phyloP scores from a whole-genome alignment of 1,140 invertebrate genomes.

The Tetraneura akinire region DNA sequence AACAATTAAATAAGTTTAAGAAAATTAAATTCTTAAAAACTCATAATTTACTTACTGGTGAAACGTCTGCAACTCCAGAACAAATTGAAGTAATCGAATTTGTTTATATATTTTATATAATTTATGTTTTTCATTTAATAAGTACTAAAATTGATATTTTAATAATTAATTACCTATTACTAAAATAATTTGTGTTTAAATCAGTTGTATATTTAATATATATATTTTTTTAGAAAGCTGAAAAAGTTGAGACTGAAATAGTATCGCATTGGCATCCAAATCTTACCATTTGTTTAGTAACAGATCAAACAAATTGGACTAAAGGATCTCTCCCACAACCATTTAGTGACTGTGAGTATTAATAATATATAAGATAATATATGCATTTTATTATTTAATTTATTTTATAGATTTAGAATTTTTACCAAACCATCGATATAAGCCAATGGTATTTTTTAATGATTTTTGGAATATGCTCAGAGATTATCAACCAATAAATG shows the following conservation, averaged over 20 bases:
- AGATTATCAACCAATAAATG: constrained; percentile 94
- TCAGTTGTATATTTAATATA: constrained; percentile 5
- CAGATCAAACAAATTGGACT: constrained; percentile 93
- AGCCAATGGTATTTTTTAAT: constrained; percentile 94
- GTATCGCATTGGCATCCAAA: constrained; percentile 99
- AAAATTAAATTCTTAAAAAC: constrained; percentile 85
- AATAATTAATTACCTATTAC: no score
- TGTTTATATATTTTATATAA: neutral
- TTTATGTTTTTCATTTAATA: neutral
- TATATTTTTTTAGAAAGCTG: constrained; percentile 75
- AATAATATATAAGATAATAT: neutral
- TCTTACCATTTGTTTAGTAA: constrained; percentile 91
- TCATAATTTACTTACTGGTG: constrained; percentile 92
- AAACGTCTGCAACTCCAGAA: constrained; percentile 76
- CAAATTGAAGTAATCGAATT: constrained; percentile 63
- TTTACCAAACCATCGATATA: constrained; percentile 80
- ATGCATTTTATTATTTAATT: neutral
- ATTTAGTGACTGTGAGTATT: constrained; percentile 84
- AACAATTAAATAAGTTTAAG: constrained; percentile 90
- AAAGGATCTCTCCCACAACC: constrained; percentile 85
- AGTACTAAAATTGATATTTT: no score
- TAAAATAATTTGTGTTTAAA: neutral
- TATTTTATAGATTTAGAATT: constrained; percentile 77
- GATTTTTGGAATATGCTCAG: constrained; percentile 98
- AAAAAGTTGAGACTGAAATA: constrained; percentile 81